phyloP scores from a whole-genome alignment of 2,888 invertebrate species.

The Microctonus brassicae region DNA sequence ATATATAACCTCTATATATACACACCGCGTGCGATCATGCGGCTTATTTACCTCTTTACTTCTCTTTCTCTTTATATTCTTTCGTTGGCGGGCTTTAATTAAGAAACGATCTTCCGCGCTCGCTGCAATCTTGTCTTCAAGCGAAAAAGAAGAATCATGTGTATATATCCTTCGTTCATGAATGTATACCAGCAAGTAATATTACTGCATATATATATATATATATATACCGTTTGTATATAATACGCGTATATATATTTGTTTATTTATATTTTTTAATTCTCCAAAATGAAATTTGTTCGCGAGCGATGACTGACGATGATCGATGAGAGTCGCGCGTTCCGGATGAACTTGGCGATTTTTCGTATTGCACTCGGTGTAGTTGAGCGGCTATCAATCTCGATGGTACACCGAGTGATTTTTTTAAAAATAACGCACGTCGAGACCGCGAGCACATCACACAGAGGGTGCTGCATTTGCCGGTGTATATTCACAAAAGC shows the following conservation, averaged over 20 bases:
- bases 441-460: not conserved
- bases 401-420: conserved; percentile 16
- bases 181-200: conserved; percentile 45
- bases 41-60: conserved; percentile 31
- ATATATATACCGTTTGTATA: too few species aligned
- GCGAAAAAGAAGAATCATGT: conserved; percentile 34
- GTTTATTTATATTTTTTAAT: not conserved
- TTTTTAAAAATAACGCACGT: conserved; percentile 13
- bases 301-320: conserved; percentile 58
- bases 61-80: conserved; percentile 10
- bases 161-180: conserved; percentile 3
- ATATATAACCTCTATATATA: conserved; percentile 4
- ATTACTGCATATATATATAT: not conserved
- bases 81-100: conserved; percentile 52
- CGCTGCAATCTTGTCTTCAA: conserved; percentile 47
- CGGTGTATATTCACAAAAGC: not conserved
- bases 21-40: conserved; percentile 16
- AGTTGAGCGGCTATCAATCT: conserved; percentile 17
- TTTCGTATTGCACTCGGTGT: conserved; percentile 34
- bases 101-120: conserved; percentile 55
- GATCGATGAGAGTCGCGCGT: conserved; percentile 57
- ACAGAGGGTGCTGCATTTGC: not conserved
- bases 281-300: conserved; percentile 5
- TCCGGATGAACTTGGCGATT: conserved; percentile 40
- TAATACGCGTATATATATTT: not conserved